A percentile compares a stretch with the other conserved stretches of the same genome.
Conservation (phyloP, 2,113 vertebrate genomes). For the Lepus timidus region DNA sequence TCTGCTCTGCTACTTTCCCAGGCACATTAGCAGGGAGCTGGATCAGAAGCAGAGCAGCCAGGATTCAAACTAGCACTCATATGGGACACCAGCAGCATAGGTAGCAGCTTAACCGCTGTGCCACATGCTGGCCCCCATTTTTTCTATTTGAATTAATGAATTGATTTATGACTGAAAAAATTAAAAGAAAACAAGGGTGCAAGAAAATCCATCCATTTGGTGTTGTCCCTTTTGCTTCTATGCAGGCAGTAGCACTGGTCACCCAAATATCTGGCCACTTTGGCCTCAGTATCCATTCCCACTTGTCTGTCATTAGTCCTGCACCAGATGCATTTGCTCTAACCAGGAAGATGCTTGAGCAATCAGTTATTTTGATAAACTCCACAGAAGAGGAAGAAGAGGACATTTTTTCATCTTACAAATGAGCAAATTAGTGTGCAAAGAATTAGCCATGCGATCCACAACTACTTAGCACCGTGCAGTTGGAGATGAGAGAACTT, state of each 20-base stretch:
- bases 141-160: constrained; percentile 3
- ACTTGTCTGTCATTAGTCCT: background rate
- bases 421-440: background rate
- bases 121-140: background rate
- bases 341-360: background rate
- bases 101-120: too few relatives aligned
- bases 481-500: background rate
- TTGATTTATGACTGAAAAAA: background rate
- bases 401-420: background rate
- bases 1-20: too few relatives aligned
- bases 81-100: too few relatives aligned
- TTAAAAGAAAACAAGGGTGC: background rate
- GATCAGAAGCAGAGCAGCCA: too few relatives aligned
- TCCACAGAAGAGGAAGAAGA: background rate
- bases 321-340: background rate
- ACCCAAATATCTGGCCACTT: background rate
- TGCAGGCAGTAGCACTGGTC: background rate
- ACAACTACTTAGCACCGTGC: background rate
- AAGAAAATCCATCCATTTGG: background rate
- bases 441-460: background rate
- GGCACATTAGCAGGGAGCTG: too few relatives aligned
- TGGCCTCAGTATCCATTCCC: background rate
- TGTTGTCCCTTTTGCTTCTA: background rate
- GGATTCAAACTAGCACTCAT: too few relatives aligned
- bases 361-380: background rate